Evolutionary conservation across 2,888 invertebrate species (phyloP), one percentile per base, ranked within the genome.

Genomic region (Caenorhabditis parvicauda): DNA sequence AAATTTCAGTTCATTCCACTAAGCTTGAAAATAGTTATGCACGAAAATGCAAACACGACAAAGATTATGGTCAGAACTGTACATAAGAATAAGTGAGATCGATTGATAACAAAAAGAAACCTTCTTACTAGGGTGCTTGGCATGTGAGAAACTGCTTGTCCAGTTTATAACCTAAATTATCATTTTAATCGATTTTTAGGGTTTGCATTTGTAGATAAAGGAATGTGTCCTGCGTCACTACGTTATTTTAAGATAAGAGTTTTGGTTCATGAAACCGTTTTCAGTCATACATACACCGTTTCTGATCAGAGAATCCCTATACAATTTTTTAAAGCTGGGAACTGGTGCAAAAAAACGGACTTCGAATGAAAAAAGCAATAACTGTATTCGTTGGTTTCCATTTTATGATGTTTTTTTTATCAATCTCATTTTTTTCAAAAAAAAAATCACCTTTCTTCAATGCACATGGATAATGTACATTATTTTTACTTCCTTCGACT

Each of bases 391-490:
- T n/a, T n/a, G n/a, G n/a, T n/a, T n/a, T n/a, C n/a, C n/a, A n/a
- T n/a, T n/a, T n/a, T n/a, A n/a, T n/a, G n/a, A n/a, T n/a, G n/a
- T n/a, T n/a, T n/a, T n/a, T n/a, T n/a, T n/a, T n/a, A n/a, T n/a
- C n/a, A n/a, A n/a, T n/a, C n/a, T n/a, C n/a, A n/a, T n/a, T n/a
- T n/a, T n/a, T n/a, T n/a, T n/a, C n/a, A n/a, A n/a, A n/a, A n/a
- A n/a, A n/a, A n/a, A n/a, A n/a, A n/a, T n/a, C n/a, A 57, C 59
- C 59, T 49, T 63, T 60, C 27, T 48, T 58, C 29, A 44, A 17
- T 7, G 68, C 68, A 39, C 68, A 68, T 5, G 58, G 59, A 27
- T 54, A 63, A 39, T 68, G 68, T 1, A 58, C 47, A 38, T 44
- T 43, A 32, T 49, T 42, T 21, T 63, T 68, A 41, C 49, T 50